Conservation (phyloP, 2,113 vertebrate species). For the Amphilophus citrinellus region DNA sequence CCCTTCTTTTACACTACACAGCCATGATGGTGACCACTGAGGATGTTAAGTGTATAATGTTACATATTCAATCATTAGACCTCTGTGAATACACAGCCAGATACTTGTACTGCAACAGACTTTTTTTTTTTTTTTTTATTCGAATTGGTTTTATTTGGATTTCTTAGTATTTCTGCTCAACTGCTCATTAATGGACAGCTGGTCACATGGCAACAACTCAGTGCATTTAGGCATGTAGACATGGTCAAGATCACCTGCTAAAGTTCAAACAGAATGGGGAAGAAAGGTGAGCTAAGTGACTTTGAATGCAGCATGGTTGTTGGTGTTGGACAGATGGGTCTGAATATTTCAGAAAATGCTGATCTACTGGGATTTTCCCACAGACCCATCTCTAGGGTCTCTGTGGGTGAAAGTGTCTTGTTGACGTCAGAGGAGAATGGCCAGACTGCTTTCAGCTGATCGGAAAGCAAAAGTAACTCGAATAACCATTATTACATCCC, state of each 20-base stretch:
- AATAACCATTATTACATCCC: background rate
- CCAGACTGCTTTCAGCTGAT: background rate
- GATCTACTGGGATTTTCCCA: background rate
- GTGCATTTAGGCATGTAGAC: background rate
- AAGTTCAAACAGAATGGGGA: background rate
- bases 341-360: background rate
- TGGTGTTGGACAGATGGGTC: accelerated
- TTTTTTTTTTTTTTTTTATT: too few relatives aligned
- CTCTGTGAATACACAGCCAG: too few relatives aligned
- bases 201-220: background rate
- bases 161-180: too few relatives aligned
- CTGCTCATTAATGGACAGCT: too few relatives aligned
- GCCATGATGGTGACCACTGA: background rate
- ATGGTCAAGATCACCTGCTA: background rate
- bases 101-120: too few relatives aligned
- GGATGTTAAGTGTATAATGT: background rate
- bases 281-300: background rate
- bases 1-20: background rate
- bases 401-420: background rate
- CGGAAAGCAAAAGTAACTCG: background rate
- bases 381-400: background rate
- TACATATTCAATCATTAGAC: too few relatives aligned
- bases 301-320: background rate
- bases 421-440: background rate
- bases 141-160: too few relatives aligned